Percentiles rank a stretch among this genome's conserved stretches.
Conservation (phyloP, 2,797 vertebrate species). For the Malacoraja senta region DNA sequence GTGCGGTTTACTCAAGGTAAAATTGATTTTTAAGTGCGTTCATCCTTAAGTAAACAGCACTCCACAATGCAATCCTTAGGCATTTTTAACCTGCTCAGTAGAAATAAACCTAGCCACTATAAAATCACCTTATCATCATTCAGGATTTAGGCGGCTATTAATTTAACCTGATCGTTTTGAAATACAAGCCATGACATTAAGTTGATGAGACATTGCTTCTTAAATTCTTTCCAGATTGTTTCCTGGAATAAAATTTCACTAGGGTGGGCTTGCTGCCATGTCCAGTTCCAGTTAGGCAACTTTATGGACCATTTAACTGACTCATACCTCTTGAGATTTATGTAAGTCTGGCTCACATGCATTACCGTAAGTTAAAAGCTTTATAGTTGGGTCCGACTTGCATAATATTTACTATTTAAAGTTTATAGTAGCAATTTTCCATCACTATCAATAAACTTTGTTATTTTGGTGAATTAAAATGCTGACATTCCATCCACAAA, state of each 20-base stretch:
- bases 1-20: too few relatives aligned
- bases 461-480: not conserved
- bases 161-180: not conserved
- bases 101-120: not conserved
- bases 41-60: too few relatives aligned
- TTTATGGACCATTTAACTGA: constrained; percentile 34
- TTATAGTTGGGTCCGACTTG: not conserved
- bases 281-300: not conserved
- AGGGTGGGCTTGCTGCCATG: not conserved
- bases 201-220: not conserved
- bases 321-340: constrained; percentile 19
- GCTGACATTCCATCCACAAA: not conserved
- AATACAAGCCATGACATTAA: constrained; percentile 12
- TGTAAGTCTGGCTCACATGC: constrained; percentile 3
- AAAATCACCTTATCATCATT: not conserved
- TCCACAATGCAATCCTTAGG: too few relatives aligned
- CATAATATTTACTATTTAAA: not conserved
- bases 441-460: not conserved
- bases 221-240: constrained; percentile 19
- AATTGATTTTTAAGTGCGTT: too few relatives aligned
- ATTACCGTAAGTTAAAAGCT: not conserved
- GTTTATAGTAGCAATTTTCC: not conserved
- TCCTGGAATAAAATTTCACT: constrained; percentile 6
- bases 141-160: not conserved
- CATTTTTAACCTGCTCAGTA: not conserved